Evolutionary conservation across 2,113 vertebrate species (phyloP), one percentile per base, ranked within the genome.

Genomic region (Epinephelus cyanopodus): DNA sequence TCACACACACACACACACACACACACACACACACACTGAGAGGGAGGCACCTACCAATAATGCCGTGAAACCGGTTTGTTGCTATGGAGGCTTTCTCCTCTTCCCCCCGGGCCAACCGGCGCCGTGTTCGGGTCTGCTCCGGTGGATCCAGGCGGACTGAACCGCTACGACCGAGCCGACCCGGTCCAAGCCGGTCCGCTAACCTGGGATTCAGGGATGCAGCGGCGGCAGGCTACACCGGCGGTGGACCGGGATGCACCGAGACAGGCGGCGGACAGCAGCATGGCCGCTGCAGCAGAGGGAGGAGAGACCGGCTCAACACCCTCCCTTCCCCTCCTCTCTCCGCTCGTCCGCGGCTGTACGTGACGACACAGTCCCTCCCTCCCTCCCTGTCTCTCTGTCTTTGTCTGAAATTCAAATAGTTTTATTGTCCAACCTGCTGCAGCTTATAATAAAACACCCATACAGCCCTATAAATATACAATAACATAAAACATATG

Each of bases 201-300:
- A 2, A 76, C 15, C 86, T 63, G 83, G 85, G 85, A 21, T 47
- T 14, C 15, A 60, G 77, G 37, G 87, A 76, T 58, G 86, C 63
- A 25, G 83, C 33, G 25, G 80, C 3, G 42, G 79, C 57, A 53
- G 67, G 67, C 13, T 63, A 5, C 45, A 81, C 79, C 82, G 87
- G 86, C 52, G 77, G 29, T 74, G 61, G 83, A 83, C 71, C 76
- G 56, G 85, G 87, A 86, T 81, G 81, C 87, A 78, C 74, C 21
- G 87, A 80, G 73, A 64, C 56, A 29, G 70, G 71, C 72, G 79
- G 87, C 37, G 78, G 81, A 72, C 25, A 65, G 88, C 79, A 92
- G 92, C 92, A 91, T 92, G 91, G 89, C 90, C 88, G 91, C 92
- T 90, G 90, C 89, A 80, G 92, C 90, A 85, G 83, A 71, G 85